A percentile compares a stretch with the other conserved stretches of the same genome.
Conservation (phyloP, 2,797 vertebrate species). For the Pseudomugil gertrudae region DNA sequence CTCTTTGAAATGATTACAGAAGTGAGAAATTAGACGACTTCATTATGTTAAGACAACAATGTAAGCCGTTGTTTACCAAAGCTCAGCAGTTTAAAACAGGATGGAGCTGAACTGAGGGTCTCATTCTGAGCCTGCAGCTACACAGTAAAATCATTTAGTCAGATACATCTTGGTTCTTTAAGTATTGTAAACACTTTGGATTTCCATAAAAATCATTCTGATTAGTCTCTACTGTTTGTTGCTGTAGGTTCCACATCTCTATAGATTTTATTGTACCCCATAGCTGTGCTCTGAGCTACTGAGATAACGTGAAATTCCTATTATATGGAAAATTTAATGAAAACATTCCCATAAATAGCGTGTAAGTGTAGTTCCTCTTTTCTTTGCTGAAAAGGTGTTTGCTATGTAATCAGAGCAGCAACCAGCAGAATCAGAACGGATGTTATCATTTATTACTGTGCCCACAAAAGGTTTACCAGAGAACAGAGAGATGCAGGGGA, state of each 20-base stretch:
- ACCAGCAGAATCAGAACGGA: slow-evolving; percentile 16
- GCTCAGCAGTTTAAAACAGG: too few relatives aligned
- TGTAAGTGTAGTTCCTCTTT: slow-evolving; percentile 14
- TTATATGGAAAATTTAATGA: slow-evolving; percentile 35
- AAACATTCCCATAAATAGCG: slow-evolving; percentile 16
- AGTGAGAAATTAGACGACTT: too few relatives aligned
- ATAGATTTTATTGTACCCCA: slow-evolving; percentile 17
- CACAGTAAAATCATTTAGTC: background rate
- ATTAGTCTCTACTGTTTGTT: slow-evolving; percentile 4
- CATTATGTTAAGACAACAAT: too few relatives aligned
- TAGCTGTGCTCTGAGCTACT: slow-evolving; percentile 25
- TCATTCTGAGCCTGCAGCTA: background rate
- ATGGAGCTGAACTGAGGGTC: too few relatives aligned
- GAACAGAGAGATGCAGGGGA: background rate
- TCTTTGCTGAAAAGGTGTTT: slow-evolving; percentile 29
- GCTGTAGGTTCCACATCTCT: slow-evolving; percentile 34
- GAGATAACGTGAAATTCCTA: slow-evolving; percentile 37
- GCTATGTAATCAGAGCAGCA: slow-evolving; percentile 17
- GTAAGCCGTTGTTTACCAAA: too few relatives aligned
- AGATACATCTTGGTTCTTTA: too few relatives aligned
- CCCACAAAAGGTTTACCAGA: slow-evolving; percentile 22
- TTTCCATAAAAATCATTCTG: background rate
- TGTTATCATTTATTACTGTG: slow-evolving; percentile 12
- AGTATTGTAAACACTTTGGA: too few relatives aligned
- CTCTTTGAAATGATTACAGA: too few relatives aligned